These are phyloP conservation scores for Cybosia mesomella DNA, from an alignment of 2,888 invertebrate genomes.

Conservation along the genomic window DNA sequence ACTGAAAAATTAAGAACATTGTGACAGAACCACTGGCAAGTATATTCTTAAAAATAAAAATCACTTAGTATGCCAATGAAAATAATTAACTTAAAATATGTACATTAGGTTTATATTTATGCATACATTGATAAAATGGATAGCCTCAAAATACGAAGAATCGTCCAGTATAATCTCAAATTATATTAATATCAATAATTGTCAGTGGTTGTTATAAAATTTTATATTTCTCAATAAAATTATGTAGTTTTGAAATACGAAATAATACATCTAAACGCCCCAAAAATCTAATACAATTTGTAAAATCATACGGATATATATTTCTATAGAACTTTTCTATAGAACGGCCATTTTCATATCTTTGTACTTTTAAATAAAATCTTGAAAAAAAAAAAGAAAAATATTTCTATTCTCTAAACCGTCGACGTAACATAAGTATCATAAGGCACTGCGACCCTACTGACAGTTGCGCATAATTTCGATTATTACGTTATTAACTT, in stretches of 20 bases:
- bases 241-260: neutral
- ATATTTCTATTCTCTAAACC: neutral
- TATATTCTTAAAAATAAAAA: constrained; percentile 47
- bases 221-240: neutral
- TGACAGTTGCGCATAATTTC: no score
- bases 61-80: constrained; percentile 39
- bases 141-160: constrained; percentile 49
- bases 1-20: constrained; percentile 43
- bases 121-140: constrained; percentile 29
- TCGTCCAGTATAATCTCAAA: constrained; percentile 44
- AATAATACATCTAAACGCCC: neutral
- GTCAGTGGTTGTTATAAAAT: constrained; percentile 10
- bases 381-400: neutral
- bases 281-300: neutral
- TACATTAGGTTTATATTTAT: constrained; percentile 30
- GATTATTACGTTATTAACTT: no score
- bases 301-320: neutral
- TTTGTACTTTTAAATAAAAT: constrained; percentile 13
- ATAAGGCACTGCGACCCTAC: neutral
- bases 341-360: constrained; percentile 10
- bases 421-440: neutral
- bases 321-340: neutral
- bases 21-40: constrained; percentile 72
- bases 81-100: constrained; percentile 42
- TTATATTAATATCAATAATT: constrained; percentile 18